These are phyloP conservation scores for Rhyacophila evoluta DNA, from an alignment of 2,888 invertebrate species.

Conservation along the genomic window DNA sequence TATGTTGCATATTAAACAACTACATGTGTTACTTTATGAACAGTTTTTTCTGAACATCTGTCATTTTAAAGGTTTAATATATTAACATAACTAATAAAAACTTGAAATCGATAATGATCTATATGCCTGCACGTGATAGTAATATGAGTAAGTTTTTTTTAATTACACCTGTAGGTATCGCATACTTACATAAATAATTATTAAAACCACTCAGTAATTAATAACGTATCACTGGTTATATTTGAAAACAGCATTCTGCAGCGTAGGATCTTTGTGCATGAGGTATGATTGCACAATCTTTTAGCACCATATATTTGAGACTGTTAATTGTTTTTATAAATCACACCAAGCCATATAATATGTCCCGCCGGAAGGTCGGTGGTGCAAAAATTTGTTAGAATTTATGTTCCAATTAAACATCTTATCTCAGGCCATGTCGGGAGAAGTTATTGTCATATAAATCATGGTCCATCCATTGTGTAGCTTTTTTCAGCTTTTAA, in stretches of 20 bases:
- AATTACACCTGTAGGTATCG: too few species aligned
- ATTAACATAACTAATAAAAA: too few species aligned
- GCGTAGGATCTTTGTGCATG: not conserved
- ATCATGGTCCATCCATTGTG: slow-evolving; percentile 44
- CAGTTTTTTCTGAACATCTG: too few species aligned
- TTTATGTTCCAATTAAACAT: slow-evolving; percentile 44
- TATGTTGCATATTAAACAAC: too few species aligned
- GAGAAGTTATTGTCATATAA: slow-evolving; percentile 35
- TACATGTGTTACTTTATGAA: too few species aligned
- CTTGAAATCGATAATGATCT: too few species aligned
- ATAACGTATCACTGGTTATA: too few species aligned
- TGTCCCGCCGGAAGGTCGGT: slow-evolving; percentile 20
- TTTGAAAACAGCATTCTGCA: not conserved
- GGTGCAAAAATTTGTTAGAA: slow-evolving; percentile 40
- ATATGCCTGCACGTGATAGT: too few species aligned
- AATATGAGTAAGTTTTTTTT: too few species aligned
- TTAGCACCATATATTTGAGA: not conserved
- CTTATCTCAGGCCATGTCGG: slow-evolving; percentile 4
- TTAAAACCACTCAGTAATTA: too few species aligned
- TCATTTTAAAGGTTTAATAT: too few species aligned
- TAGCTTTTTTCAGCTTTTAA: slow-evolving; percentile 38
- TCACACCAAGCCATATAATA: not conserved
- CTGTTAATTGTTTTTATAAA: slow-evolving; percentile 24
- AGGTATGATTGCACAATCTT: not conserved
- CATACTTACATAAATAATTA: too few species aligned